Evolutionary conservation across 2,797 vertebrate species (phyloP), one percentile per base, ranked within the genome.

Genomic region (Danio jaintianensis): DNA sequence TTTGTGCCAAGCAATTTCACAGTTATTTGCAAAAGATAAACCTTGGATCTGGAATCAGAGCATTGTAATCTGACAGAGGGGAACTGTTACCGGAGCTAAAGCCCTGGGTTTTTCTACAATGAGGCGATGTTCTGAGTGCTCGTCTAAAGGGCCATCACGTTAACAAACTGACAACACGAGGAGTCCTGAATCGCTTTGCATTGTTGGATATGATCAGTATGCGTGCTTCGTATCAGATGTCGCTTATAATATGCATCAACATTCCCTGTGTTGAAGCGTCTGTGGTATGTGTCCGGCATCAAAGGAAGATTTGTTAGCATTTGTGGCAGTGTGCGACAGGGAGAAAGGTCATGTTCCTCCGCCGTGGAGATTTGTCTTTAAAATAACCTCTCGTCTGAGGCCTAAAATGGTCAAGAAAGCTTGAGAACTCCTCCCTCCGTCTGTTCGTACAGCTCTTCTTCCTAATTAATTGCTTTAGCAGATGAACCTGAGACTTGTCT

Each of bases 1-100:
- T 84, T 84, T 69, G 84, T 88, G 89, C 85, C 86, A 84, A 86
- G 87, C 83, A 86, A 90, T 89, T 89, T 87, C 87, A 89, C 86
- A 79, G 87, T 87, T 88, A 87, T 90, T 90, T 90, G 82, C 85
- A 80, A 85, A 84, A 86, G 87, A 87, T 87, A 88, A 88, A 87
- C 84, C 83, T 87, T 74, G 86, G 86, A 88, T 88, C 84, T 85
- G 79, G 82, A 86, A 87, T 87, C 83, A 77, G 83, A 83, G 83
- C 42, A 63, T 83, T 78, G 80, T 87, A 86, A 87, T 86, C 86
- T 87, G 82, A 84, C 84, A 82, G 85, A 82, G 68, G 50, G 80
- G 80, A 89, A 85, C 85, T 82, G 85, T 79, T 86, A 85, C 86
- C 82, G 75, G 73, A 73, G 80, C 83, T 77, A 67, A 83, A 83